Evolutionary conservation across 2,797 vertebrate species (phyloP).

Genomic region (Tinamus major): DNA sequence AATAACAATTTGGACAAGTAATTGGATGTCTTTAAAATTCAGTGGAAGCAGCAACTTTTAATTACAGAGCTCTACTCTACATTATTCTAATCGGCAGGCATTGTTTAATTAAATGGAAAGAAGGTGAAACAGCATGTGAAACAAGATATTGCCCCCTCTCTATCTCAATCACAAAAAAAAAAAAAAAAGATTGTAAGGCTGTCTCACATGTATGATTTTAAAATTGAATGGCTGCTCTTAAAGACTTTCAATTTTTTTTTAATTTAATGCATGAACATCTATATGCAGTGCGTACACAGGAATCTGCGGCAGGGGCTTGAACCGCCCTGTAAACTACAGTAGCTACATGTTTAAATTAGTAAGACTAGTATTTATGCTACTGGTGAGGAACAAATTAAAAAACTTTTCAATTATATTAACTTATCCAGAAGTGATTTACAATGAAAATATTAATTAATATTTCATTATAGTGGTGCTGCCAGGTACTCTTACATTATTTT

Average conservation of each 20-base stretch:
- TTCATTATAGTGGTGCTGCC: conserved; percentile 29
- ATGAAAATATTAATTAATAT: conserved; percentile 45
- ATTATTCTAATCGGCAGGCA: neutral
- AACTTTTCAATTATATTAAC: neutral
- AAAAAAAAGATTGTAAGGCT: neutral
- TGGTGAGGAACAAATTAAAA: neutral
- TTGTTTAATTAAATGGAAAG: conserved; percentile 24
- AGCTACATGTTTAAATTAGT: neutral
- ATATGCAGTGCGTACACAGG: neutral
- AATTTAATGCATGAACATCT: neutral
- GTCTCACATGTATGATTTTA: neutral
- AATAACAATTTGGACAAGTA: conserved; percentile 19
- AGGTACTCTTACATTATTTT: neutral
- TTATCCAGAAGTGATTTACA: conserved; percentile 31
- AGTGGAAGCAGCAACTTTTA: conserved; percentile 37
- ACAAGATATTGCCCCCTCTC: neutral
- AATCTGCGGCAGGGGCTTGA: neutral
- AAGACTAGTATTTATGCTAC: neutral
- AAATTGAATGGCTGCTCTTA: neutral
- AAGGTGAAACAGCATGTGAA: neutral
- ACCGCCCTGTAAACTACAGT: neutral
- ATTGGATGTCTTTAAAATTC: conserved; percentile 36
- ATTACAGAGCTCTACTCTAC: neutral
- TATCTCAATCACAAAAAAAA: neutral
- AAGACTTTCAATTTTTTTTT: neutral